Evolutionary conservation across 2,113 vertebrate species (phyloP).

Genomic region (Jaculus jaculus): DNA sequence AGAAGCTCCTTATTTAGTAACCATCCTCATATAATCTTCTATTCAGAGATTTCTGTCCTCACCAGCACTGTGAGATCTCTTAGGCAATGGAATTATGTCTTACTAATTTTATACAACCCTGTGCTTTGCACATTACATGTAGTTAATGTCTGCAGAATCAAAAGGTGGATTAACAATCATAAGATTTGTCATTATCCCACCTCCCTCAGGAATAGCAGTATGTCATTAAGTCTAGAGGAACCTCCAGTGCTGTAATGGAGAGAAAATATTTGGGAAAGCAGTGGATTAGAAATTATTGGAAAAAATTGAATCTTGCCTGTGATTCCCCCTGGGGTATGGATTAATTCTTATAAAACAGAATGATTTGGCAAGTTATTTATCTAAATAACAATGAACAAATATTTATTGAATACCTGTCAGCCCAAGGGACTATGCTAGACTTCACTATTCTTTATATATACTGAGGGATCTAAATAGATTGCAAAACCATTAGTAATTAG

Average conservation of each 20-base stretch:
- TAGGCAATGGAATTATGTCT: not conserved
- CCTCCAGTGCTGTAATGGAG: not conserved
- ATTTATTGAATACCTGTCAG: constrained; percentile 49
- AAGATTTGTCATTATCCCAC: not conserved
- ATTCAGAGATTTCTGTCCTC: not conserved
- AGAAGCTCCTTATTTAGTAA: not conserved
- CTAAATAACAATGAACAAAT: constrained; percentile 63
- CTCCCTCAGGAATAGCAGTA: not conserved
- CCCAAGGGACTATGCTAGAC: not conserved
- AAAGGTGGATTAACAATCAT: not conserved
- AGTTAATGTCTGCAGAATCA: not conserved
- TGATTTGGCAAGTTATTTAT: constrained; percentile 50
- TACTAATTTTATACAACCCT: constrained; percentile 3
- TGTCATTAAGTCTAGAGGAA: not conserved
- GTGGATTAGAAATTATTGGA: constrained; percentile 41
- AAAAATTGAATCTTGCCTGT: constrained; percentile 37
- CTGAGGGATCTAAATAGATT: not conserved
- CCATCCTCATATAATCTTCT: not conserved
- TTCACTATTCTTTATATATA: constrained; percentile 1
- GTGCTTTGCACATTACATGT: not conserved
- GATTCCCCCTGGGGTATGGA: constrained; percentile 1
- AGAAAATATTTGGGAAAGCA: constrained; percentile 49
- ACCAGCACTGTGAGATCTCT: not conserved
- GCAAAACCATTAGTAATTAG: constrained; percentile 33
- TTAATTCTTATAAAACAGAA: constrained; percentile 51